These are phyloP conservation scores for Danio aesculapii DNA, from an alignment of 2,797 vertebrate species.

Conservation along the genomic window DNA sequence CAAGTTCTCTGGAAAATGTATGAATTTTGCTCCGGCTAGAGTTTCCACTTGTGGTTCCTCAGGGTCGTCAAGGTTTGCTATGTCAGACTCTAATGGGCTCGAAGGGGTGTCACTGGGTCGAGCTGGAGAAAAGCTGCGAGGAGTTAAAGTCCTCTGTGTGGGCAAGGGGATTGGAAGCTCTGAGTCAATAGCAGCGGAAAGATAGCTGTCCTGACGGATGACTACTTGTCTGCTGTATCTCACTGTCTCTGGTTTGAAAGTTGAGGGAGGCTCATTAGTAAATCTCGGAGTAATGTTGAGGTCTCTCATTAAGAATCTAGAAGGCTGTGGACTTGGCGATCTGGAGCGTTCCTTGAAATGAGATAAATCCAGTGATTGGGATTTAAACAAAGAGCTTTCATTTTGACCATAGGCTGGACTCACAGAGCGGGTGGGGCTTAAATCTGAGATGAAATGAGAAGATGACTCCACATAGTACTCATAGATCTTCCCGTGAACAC, in stretches of 20 bases:
- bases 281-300: slow-evolving; percentile 60
- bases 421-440: slow-evolving; percentile 48
- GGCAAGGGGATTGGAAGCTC: slow-evolving; percentile 74
- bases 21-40: slow-evolving; percentile 67
- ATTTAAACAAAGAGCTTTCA: slow-evolving; percentile 1
- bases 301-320: slow-evolving; percentile 70
- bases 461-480: slow-evolving; percentile 85
- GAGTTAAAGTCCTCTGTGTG: neutral
- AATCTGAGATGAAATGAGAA: slow-evolving; percentile 76
- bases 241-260: slow-evolving; percentile 55
- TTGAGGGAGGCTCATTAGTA: slow-evolving; percentile 34
- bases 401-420: neutral
- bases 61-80: slow-evolving; percentile 46
- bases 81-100: slow-evolving; percentile 26
- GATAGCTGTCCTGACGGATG: slow-evolving; percentile 81
- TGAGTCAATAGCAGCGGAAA: slow-evolving; percentile 76
- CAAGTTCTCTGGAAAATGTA: slow-evolving; percentile 64
- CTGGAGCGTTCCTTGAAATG: slow-evolving; percentile 61
- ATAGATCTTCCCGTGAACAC: slow-evolving; percentile 86
- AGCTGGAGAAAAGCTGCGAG: neutral
- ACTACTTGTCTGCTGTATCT: slow-evolving; percentile 64
- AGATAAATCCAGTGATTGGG: slow-evolving; percentile 58
- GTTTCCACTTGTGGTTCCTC: slow-evolving; percentile 62
- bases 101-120: slow-evolving; percentile 47
- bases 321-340: slow-evolving; percentile 68